Conservation (phyloP, 2,888 invertebrate genomes). For the Pseudolycoriella hygida region DNA sequence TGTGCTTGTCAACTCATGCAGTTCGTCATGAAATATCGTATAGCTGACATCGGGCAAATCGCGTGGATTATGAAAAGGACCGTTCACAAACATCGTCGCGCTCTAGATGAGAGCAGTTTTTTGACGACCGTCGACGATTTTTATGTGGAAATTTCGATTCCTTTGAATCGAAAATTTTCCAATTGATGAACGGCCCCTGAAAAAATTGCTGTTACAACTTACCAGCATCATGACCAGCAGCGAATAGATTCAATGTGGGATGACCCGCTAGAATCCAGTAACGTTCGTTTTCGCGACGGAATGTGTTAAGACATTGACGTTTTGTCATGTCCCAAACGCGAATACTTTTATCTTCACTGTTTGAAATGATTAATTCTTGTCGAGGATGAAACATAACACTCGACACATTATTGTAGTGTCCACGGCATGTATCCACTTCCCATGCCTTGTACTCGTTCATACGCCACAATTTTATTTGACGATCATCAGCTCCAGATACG, state of each 20-base stretch:
- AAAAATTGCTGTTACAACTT: no score
- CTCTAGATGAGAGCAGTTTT: no score
- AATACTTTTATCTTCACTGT: slow-evolving; percentile 95
- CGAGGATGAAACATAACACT: slow-evolving; percentile 94
- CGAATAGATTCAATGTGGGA: slow-evolving; percentile 89
- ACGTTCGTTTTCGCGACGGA: slow-evolving; percentile 86
- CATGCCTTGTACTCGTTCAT: slow-evolving; percentile 98
- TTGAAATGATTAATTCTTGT: slow-evolving; percentile 89
- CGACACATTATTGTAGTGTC: slow-evolving; percentile 98
- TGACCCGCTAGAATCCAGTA: slow-evolving; percentile 96
- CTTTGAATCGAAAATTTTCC: no score
- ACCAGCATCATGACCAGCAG: slow-evolving; percentile 98
- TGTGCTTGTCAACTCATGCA: no score
- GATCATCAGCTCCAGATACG: slow-evolving; percentile 96
- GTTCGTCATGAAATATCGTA: no score
- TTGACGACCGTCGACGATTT: no score
- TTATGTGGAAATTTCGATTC: no score
- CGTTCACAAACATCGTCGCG: no score
- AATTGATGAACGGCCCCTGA: no score
- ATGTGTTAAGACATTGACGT: slow-evolving; percentile 77
- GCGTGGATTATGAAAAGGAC: no score
- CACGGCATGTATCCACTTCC: slow-evolving; percentile 99
- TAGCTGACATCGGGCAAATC: no score
- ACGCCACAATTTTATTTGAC: slow-evolving; percentile 94
- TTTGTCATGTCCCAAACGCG: slow-evolving; percentile 98